A percentile compares a stretch with the other conserved stretches of the same genome.
These are phyloP conservation scores for Polyodon spathula DNA, from an alignment of 2,113 vertebrate species.

Conservation along the genomic window DNA sequence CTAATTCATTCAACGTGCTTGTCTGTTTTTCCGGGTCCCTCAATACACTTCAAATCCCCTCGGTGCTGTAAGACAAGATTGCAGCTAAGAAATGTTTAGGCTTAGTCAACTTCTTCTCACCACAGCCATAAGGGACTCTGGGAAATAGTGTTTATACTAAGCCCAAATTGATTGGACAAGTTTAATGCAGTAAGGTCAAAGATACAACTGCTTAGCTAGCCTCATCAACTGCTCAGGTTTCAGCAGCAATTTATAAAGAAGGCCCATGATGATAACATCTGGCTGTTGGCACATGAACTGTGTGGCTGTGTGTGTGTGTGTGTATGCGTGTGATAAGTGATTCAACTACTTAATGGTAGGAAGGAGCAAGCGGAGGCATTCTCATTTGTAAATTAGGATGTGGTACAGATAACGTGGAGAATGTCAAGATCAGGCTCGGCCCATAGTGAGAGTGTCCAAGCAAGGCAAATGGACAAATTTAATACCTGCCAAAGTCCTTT, in stretches of 20 bases:
- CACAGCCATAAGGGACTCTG: conserved; percentile 64
- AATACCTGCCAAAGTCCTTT: too few species aligned
- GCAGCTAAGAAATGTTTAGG: conserved; percentile 74
- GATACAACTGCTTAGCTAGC: conserved; percentile 77
- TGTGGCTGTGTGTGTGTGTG: conserved; percentile 24
- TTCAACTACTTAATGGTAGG: conserved; percentile 62
- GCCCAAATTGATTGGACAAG: conserved; percentile 77
- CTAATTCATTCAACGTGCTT: conserved; percentile 75
- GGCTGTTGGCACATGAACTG: conserved; percentile 54
- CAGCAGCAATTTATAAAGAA: conserved; percentile 66
- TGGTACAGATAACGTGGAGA: conserved; percentile 47
- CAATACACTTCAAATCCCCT: conserved; percentile 67
- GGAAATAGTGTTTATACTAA: conserved; percentile 76
- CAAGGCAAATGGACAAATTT: too few species aligned
- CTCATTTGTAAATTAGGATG: conserved; percentile 53
- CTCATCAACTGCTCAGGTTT: conserved; percentile 77
- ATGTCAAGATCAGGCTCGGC: too few species aligned
- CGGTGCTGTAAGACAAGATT: conserved; percentile 78
- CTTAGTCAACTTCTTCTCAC: conserved; percentile 70
- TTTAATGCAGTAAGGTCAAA: conserved; percentile 75
- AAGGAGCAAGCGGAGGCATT: conserved; percentile 52
- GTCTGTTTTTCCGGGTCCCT: conserved; percentile 44
- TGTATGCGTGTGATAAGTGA: too few species aligned
- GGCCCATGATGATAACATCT: conserved; percentile 70
- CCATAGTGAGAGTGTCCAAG: too few species aligned